These are phyloP conservation scores for Herpetotheres cachinnans DNA, from an alignment of 2,113 vertebrate genomes.

Conservation along the genomic window DNA sequence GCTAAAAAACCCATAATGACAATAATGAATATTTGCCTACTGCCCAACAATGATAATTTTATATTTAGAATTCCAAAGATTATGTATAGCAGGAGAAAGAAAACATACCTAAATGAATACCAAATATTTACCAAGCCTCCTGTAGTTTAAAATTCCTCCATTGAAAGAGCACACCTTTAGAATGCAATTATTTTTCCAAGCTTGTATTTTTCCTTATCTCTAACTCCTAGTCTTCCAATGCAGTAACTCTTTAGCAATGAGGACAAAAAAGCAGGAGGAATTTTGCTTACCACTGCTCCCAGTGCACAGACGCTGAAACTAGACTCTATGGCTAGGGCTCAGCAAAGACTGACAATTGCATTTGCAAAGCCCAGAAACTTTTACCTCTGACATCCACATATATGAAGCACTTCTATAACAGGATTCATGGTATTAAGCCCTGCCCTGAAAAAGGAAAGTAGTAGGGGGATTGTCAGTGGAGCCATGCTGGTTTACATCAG, in stretches of 20 bases:
- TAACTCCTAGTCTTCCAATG: neutral
- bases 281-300: neutral
- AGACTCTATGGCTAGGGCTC: neutral
- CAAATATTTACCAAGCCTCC: neutral
- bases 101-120: neutral
- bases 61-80: neutral
- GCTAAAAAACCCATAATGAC: neutral
- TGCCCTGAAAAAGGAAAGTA: neutral
- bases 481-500: neutral
- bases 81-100: neutral
- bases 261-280: neutral
- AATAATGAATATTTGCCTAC: neutral
- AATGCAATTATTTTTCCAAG: neutral
- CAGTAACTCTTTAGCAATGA: neutral
- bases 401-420: neutral
- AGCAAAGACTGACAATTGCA: neutral
- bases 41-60: neutral
- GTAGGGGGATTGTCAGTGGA: neutral
- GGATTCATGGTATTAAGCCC: neutral
- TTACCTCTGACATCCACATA: neutral
- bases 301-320: neutral
- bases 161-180: neutral
- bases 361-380: neutral
- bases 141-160: neutral
- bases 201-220: neutral